These are phyloP conservation scores for Aselliscus stoliczkanus DNA, from an alignment of 2,797 vertebrate species.

Conservation along the genomic window DNA sequence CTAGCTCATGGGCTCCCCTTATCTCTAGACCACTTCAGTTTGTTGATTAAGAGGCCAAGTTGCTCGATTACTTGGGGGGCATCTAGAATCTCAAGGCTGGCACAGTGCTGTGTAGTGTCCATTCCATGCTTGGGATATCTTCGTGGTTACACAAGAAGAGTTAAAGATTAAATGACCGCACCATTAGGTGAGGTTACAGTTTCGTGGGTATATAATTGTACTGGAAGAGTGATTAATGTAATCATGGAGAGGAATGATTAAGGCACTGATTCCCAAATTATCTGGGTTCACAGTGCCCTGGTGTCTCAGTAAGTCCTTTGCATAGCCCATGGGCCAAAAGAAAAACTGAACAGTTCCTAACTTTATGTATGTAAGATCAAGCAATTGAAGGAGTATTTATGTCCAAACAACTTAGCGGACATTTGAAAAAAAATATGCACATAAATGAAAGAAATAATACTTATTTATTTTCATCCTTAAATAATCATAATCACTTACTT, in stretches of 20 bases:
- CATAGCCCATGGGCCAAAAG: not conserved
- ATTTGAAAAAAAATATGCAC: not conserved
- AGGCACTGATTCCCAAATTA: not conserved
- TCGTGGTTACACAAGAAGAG: not conserved
- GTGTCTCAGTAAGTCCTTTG: not conserved
- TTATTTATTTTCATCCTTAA: not conserved
- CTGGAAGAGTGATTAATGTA: not conserved
- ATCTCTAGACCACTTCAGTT: not conserved
- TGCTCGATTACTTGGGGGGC: not conserved
- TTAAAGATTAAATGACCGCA: not conserved
- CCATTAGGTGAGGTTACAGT: not conserved
- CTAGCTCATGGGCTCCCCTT: not conserved
- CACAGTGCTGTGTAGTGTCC: not conserved
- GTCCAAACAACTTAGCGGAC: not conserved
- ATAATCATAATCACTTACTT: not conserved
- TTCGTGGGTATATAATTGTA: not conserved
- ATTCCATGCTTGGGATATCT: fast-evolving
- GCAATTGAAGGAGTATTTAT: not conserved
- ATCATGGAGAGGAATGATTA: not conserved
- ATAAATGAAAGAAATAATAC: not conserved
- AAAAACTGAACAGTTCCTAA: not conserved
- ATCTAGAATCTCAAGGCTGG: too few relatives aligned
- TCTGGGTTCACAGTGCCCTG: not conserved
- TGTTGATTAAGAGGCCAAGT: not conserved
- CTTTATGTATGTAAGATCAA: not conserved